Conservation (phyloP, 2,888 invertebrate genomes). For the Xanthia icteritia region DNA sequence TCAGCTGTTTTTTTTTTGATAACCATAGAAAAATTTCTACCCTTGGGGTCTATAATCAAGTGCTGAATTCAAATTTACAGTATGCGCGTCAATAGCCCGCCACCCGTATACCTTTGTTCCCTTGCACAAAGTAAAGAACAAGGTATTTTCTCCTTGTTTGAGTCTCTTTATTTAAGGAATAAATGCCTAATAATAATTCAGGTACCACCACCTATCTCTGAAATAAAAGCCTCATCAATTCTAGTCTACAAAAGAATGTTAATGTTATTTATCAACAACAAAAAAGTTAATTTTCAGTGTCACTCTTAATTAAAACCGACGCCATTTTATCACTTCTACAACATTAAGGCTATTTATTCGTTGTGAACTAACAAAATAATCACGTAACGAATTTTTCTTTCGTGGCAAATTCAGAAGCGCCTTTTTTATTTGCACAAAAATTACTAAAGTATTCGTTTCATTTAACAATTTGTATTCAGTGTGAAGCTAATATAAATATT, state of each 20-base stretch:
- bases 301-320: slow-evolving; percentile 39
- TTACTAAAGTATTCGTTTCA: slow-evolving; percentile 63
- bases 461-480: slow-evolving; percentile 79
- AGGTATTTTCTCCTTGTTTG: too few species aligned
- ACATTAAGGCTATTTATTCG: slow-evolving; percentile 33
- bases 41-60: too few species aligned
- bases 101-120: neutral
- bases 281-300: slow-evolving; percentile 9
- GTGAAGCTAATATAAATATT: slow-evolving; percentile 13
- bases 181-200: neutral
- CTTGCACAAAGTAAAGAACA: too few species aligned
- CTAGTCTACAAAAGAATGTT: neutral
- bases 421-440: slow-evolving; percentile 58
- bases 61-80: too few species aligned
- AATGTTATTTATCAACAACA: neutral
- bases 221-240: slow-evolving; percentile 15
- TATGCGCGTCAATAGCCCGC: too few species aligned
- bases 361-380: slow-evolving; percentile 36
- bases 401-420: slow-evolving; percentile 46
- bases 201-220: neutral
- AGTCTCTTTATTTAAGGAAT: neutral
- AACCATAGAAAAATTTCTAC: too few species aligned
- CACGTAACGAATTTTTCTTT: slow-evolving; percentile 52
- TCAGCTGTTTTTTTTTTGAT: too few species aligned
- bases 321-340: slow-evolving; percentile 40